A percentile compares a stretch with the other conserved stretches of the same genome.
phyloP scores from a whole-genome alignment of 2,888 invertebrate species.

The Euzophera pinguis region DNA sequence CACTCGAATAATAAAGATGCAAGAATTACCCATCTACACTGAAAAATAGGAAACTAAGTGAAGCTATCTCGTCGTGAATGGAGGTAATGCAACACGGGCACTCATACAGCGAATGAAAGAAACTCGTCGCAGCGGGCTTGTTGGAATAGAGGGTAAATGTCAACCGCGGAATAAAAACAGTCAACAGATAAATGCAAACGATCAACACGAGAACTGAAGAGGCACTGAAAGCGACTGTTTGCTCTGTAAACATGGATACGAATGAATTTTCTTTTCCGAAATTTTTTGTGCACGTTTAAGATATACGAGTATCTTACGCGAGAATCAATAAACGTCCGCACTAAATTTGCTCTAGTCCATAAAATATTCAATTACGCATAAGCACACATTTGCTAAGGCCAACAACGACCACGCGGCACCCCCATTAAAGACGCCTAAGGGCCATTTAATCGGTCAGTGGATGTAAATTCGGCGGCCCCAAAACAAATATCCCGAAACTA shows the following conservation, averaged over 20 bases:
- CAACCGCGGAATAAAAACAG: conserved; percentile 78
- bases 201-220: conserved; percentile 73
- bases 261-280: conserved; percentile 28
- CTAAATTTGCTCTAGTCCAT: conserved; percentile 68
- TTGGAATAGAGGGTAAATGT: conserved; percentile 77
- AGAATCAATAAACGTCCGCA: conserved; percentile 66
- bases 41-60: conserved; percentile 78
- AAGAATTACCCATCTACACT: conserved; percentile 74
- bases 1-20: conserved; percentile 79
- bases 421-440: conserved; percentile 80
- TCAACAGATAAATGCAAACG: conserved; percentile 79
- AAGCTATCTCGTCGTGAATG: conserved; percentile 76
- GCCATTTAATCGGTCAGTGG: conserved; percentile 80
- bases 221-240: conserved; percentile 58
- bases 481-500: conserved; percentile 80
- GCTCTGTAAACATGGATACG: conserved; percentile 40
- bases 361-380: conserved; percentile 80
- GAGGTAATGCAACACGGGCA: conserved; percentile 72
- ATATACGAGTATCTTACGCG: conserved; percentile 26
- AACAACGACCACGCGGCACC: conserved; percentile 79
- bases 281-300: conserved; percentile 29
- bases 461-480: conserved; percentile 78
- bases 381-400: conserved; percentile 78
- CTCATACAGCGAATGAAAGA: conserved; percentile 74
- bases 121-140: conserved; percentile 66